phyloP scores from a whole-genome alignment of 2,113 vertebrate genomes.

The Cervus canadensis region DNA sequence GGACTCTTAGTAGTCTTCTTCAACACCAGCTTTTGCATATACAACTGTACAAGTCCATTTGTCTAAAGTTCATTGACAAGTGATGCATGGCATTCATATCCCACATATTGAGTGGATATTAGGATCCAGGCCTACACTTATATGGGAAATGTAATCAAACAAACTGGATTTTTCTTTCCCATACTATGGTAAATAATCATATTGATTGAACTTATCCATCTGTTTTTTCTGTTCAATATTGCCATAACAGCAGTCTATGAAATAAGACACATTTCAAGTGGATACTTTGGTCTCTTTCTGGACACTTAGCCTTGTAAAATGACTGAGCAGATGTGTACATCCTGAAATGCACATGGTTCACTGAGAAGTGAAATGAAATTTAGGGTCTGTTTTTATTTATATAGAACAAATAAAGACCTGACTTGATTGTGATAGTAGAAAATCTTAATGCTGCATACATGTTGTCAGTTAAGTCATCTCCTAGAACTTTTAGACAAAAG shows the following conservation, averaged over 20 bases:
- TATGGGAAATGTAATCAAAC: accelerated
- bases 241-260: background rate
- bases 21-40: background rate
- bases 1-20: background rate
- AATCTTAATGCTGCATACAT: background rate
- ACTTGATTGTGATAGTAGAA: background rate
- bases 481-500: constrained; percentile 4
- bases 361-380: background rate
- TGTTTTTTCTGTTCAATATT: background rate
- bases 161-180: background rate
- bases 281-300: background rate
- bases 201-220: background rate
- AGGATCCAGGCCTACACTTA: background rate
- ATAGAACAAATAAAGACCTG: background rate
- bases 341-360: background rate
- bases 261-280: background rate
- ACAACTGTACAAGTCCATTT: background rate
- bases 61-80: background rate
- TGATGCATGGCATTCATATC: background rate
- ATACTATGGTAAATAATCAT: background rate
- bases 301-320: background rate
- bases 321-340: background rate
- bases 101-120: background rate
- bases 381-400: background rate
- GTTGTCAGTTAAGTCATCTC: background rate